Evolutionary conservation across 2,113 vertebrate genomes (phyloP), one percentile per base, ranked within the genome.

Genomic region (Ovibos moschatus): DNA sequence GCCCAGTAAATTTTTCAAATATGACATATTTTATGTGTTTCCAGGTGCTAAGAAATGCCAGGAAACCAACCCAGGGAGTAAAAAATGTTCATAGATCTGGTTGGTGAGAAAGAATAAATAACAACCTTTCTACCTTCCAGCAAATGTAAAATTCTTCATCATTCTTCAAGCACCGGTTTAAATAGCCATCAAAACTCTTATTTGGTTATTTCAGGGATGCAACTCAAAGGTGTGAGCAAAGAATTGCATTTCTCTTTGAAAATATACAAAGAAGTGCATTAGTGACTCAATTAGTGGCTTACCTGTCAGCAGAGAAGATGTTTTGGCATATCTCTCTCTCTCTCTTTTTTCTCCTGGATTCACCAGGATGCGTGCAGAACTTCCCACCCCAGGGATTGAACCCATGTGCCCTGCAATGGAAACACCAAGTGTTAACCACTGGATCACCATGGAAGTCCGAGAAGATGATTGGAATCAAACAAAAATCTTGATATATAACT

Each of bases 1-100:
- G 95, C 90, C 92, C 96, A 89, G 82, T 97, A 92, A 91, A 87
- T 96, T 98, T 98, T 97, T 98, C 97, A 97, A 98, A 98, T 97
- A 95, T 83, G 51, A 98, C 98, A 97, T 96, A 97, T 81, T 98
- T 98, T 97, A 96, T 92, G 97, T 98, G 97, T 98, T 99, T 98
- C 96, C 25, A 28, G 97, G 96, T 97, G 93, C 85, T 97, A 95
- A 97, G 93, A 98, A 98, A 98, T 97, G 97, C 98, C 98, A 98
- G 97, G 58, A 98, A 98, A 98, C 60, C 83, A 97, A 97, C 97
- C 97, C 98, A 99, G 64, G 74, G 97, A 98, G 91, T 96, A 97
- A 97, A 98, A 98, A 97, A 93, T 97, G 91, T 98, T 98, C 97
- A 96, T 89, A 95, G 95, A 98, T 97, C 97, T 98, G 97, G 89